These are phyloP conservation scores for Tyto alba DNA, from an alignment of 2,113 vertebrate genomes.

Conservation along the genomic window DNA sequence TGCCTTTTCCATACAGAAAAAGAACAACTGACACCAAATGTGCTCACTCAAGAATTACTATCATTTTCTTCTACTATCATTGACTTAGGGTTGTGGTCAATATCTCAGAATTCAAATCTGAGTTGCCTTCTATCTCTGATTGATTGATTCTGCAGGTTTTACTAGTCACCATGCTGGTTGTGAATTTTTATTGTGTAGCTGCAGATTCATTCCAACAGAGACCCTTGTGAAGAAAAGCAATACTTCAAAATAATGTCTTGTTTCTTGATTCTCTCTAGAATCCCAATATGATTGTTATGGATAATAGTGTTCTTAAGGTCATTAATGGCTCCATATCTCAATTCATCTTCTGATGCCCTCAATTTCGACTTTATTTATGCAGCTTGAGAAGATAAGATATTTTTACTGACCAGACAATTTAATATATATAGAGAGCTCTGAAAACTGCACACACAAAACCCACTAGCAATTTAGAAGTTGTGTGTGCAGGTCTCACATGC, in stretches of 20 bases:
- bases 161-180: neutral
- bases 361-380: constrained; percentile 7
- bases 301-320: constrained; percentile 30
- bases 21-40: neutral
- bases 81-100: neutral
- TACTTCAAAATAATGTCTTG: constrained; percentile 15
- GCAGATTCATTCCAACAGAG: neutral
- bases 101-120: constrained; percentile 19
- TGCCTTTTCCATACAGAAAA: neutral
- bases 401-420: neutral
- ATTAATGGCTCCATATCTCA: neutral
- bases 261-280: neutral
- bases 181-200: neutral
- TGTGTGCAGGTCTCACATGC: neutral
- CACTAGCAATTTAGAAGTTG: neutral
- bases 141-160: constrained; percentile 16
- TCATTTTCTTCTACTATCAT: neutral
- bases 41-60: neutral
- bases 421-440: neutral
- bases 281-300: constrained; percentile 19
- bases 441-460: neutral
- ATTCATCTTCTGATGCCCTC: neutral
- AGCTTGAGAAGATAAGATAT: neutral
- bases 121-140: neutral
- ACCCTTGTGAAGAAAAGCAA: neutral